A percentile compares a stretch with the other conserved stretches of the same genome.
Conservation (phyloP, 2,113 vertebrate genomes). For the Daphoenositta chrysoptera region DNA sequence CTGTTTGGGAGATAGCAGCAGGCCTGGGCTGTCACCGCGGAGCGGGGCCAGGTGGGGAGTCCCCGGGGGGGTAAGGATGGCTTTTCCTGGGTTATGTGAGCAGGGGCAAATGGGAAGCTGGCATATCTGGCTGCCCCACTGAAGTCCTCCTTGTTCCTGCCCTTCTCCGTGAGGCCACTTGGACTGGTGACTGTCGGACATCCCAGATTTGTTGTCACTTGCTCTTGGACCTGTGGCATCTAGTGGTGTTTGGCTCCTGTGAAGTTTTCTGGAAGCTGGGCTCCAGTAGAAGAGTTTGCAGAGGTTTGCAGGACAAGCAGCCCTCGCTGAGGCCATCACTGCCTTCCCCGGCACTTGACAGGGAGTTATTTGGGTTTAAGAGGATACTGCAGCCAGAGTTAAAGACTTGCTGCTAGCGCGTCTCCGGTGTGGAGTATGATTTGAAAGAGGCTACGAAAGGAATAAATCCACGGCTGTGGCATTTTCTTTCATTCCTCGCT, state of each 20-base stretch:
- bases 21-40: not conserved
- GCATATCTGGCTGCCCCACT: not conserved
- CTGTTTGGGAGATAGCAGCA: constrained; percentile 37
- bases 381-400: not conserved
- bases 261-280: not conserved
- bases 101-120: not conserved
- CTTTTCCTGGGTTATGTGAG: not conserved
- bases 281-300: not conserved
- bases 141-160: not conserved
- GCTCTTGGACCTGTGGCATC: not conserved
- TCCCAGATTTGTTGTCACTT: not conserved
- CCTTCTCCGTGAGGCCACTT: not conserved
- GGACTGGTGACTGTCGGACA: fast-evolving
- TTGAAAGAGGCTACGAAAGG: constrained; percentile 24
- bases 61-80: not conserved
- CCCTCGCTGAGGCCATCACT: not conserved
- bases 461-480: constrained; percentile 12
- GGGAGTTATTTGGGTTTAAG: not conserved
- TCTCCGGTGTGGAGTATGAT: not conserved
- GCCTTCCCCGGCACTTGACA: not conserved
- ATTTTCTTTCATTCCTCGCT: constrained; percentile 38
- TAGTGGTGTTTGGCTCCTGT: not conserved
- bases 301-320: not conserved
- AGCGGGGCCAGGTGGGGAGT: constrained; percentile 21
- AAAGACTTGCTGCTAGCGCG: not conserved